These are phyloP conservation scores for Drosophila subpulchrella DNA, from an alignment of 1,140 invertebrate genomes.

Conservation along the genomic window DNA sequence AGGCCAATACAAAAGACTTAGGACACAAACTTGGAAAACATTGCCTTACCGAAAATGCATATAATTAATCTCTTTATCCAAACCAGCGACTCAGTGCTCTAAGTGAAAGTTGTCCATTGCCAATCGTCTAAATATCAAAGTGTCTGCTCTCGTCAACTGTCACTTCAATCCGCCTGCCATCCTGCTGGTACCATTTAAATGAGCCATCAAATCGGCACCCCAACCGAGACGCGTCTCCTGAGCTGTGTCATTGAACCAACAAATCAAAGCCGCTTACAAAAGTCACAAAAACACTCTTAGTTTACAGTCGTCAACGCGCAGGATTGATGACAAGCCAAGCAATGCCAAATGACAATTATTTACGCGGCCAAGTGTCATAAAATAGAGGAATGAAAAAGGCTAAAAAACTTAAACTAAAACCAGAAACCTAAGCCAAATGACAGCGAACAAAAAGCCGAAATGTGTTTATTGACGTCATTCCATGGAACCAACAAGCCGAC, in stretches of 20 bases:
- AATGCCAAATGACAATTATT: constrained; percentile 74
- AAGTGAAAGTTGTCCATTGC: constrained; percentile 59
- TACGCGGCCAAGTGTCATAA: constrained; percentile 61
- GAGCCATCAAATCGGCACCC: constrained; percentile 77
- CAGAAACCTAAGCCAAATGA: constrained; percentile 52
- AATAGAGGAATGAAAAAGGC: constrained; percentile 41
- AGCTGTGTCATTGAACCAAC: constrained; percentile 70
- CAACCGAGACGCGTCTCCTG: constrained; percentile 15
- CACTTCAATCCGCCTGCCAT: constrained; percentile 3
- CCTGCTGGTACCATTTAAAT: constrained; percentile 63
- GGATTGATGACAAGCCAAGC: constrained; percentile 76
- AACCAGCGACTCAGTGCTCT: constrained; percentile 8
- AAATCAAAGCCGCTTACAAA: constrained; percentile 75
- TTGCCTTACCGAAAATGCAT: constrained; percentile 16
- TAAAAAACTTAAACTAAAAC: constrained; percentile 37
- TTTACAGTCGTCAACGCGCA: constrained; percentile 61
- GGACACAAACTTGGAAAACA: constrained; percentile 51
- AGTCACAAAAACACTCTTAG: constrained; percentile 61
- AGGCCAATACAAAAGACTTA: constrained; percentile 48
- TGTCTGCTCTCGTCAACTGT: constrained; percentile 46
- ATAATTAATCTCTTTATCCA: constrained; percentile 56
- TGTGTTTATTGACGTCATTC: constrained; percentile 78
- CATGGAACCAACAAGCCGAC: constrained; percentile 53
- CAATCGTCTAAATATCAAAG: constrained; percentile 71
- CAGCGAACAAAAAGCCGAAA: constrained; percentile 62